Base-by-base conservation (phyloP, 2,797 vertebrate genomes). In the Molothrus ater region DNA sequence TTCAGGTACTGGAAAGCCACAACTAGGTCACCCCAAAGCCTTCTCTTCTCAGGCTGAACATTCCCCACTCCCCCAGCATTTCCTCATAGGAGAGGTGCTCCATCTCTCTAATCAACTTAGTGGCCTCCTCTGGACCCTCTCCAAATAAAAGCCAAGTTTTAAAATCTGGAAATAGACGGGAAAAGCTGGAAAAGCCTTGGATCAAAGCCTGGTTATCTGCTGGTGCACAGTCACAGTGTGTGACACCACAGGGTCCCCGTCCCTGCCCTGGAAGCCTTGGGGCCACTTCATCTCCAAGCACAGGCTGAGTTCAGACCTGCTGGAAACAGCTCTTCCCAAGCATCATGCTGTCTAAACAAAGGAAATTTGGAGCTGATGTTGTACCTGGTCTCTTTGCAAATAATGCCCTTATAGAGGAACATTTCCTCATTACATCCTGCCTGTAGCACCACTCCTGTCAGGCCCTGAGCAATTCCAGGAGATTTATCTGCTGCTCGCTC, bases 381-480 rank as follows among this genome's bases (percentile, higher is more conserved):
- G 69, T 87, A 92, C 93, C 92, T 89, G 86, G 45, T 57, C 68
- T 89, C 88, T 72, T 59, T 28, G 64, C 80, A 94, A 90, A 74
- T 78, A 71, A 95, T 10, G 50, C 65, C 72, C 59, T 96, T 34
- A 59, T 22, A 42, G 38, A 90, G 90, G 71, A 93, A 91, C 75
- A 74, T 90, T 96, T 94, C 95, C 94, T 93, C 75, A 14, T 81
- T 3, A 92, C 81, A 94, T 94, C 91, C 92, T 91, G 88, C 57
- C 93, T 79, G 31, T 32, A 95, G 81, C 88, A 90, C 78, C 0
- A 1, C 59, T 72, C 56, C 59, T 64, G 84, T 73, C 86, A 61
- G 45, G 85, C 66, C 72, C 73, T 3, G 24, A 90, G 89, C 26
- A 16, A 42, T 93, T 86, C 53, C 88, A 21, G 13, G 28, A 69